Percentiles rank a stretch among this genome's conserved stretches.
phyloP scores from a whole-genome alignment of 2,797 vertebrate genomes.

The Cephalopachus bancanus region DNA sequence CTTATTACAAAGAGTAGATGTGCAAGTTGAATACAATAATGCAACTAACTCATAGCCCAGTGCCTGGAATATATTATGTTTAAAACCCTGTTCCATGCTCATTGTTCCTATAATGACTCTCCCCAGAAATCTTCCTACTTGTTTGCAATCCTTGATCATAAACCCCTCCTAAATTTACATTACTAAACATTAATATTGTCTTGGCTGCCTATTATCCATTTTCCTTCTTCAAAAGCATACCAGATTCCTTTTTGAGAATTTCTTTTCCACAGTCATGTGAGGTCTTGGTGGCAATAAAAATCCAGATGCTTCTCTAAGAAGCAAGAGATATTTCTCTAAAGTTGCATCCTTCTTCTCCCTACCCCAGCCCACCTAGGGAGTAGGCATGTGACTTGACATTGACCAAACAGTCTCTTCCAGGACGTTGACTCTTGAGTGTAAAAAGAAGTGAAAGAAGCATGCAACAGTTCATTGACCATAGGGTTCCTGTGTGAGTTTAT shows the following conservation, averaged over 20 bases:
- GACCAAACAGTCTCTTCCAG: background rate
- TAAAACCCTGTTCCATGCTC: background rate
- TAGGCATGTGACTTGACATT: background rate
- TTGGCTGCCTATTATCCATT: background rate
- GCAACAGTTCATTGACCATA: background rate
- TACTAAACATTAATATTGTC: background rate
- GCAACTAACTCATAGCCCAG: background rate
- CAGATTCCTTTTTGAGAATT: slow-evolving; percentile 16
- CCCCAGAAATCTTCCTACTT: background rate
- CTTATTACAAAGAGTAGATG: background rate
- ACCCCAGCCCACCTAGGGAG: background rate
- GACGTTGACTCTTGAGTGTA: background rate
- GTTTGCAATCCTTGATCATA: background rate
- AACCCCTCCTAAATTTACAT: background rate
- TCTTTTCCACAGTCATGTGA: background rate
- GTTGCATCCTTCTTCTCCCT: background rate
- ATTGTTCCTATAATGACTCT: background rate
- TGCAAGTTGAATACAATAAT: background rate
- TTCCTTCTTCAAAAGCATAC: background rate
- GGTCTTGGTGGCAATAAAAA: background rate
- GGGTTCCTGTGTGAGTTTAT: background rate
- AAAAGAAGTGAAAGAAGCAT: background rate
- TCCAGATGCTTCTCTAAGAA: background rate
- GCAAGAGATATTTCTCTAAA: background rate
- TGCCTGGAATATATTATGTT: background rate